These are phyloP conservation scores for Cygnus buccinator DNA, from an alignment of 2,113 vertebrate genomes.

Conservation along the genomic window DNA sequence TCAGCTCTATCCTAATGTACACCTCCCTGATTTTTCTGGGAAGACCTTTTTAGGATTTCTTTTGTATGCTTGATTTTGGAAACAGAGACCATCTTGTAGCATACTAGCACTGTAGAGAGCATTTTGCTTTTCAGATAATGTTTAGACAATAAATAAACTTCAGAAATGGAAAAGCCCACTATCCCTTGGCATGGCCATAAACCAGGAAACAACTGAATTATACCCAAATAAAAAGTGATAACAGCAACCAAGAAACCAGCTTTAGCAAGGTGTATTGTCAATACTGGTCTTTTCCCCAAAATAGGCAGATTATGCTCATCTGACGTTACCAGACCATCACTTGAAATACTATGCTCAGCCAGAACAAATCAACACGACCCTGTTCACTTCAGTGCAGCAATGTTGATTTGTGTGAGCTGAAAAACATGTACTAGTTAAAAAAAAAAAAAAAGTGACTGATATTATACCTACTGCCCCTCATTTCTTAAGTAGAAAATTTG, in stretches of 20 bases:
- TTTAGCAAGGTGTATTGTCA: background rate
- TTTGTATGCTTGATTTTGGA: background rate
- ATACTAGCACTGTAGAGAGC: background rate
- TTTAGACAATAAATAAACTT: background rate
- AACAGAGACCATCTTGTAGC: background rate
- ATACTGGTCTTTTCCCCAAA: background rate
- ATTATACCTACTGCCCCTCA: background rate
- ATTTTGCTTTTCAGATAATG: background rate
- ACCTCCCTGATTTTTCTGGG: background rate
- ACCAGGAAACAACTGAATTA: background rate
- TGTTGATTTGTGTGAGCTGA: conserved; percentile 28
- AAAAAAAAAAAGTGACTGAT: background rate
- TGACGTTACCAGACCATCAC: background rate
- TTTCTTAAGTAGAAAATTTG: background rate
- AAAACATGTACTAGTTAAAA: conserved; percentile 13
- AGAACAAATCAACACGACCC: conserved; percentile 17
- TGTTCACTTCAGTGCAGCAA: background rate
- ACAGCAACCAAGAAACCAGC: background rate
- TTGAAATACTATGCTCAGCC: conserved; percentile 15
- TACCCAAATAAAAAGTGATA: background rate
- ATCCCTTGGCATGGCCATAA: background rate
- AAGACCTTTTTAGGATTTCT: background rate
- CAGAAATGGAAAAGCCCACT: background rate
- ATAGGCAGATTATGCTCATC: background rate
- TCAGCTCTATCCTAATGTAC: background rate